phyloP scores from a whole-genome alignment of 2,113 vertebrate genomes.

The Dicaeum eximium region DNA sequence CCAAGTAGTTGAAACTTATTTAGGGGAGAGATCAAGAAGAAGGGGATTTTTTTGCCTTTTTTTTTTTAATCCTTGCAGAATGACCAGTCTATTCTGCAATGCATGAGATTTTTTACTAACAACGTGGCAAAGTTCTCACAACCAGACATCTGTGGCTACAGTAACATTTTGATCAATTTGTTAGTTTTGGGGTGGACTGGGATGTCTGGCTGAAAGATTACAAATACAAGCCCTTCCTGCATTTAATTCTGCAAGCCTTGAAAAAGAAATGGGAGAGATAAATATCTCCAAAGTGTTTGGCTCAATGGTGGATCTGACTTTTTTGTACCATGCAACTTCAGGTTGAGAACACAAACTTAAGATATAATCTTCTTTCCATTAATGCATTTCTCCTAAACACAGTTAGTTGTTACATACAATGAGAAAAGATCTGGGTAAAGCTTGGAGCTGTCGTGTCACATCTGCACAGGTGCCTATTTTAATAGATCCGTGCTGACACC shows the following conservation, averaged over 20 bases:
- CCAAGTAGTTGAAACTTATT: not conserved
- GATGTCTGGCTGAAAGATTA: not conserved
- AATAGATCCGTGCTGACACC: not conserved
- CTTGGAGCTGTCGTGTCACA: not conserved
- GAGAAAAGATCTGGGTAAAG: conserved; percentile 14
- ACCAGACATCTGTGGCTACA: not conserved
- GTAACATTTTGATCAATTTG: not conserved
- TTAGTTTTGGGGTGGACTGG: not conserved
- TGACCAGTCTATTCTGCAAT: not conserved
- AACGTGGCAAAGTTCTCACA: not conserved
- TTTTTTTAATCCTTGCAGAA: not conserved
- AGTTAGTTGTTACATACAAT: not conserved
- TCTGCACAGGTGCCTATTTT: not conserved
- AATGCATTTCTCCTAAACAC: not conserved
- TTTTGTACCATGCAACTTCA: not conserved
- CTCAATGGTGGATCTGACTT: not conserved
- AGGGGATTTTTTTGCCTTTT: not conserved
- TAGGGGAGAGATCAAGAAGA: not conserved
- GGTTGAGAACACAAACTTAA: not conserved
- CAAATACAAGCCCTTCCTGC: not conserved
- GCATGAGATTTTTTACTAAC: not conserved
- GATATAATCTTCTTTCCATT: not conserved
- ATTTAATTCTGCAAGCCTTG: conserved; percentile 28
- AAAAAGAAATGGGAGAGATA: not conserved
- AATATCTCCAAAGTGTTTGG: not conserved